Conservation (phyloP, 2,888 invertebrate genomes). For the Coenonympha arcania region DNA sequence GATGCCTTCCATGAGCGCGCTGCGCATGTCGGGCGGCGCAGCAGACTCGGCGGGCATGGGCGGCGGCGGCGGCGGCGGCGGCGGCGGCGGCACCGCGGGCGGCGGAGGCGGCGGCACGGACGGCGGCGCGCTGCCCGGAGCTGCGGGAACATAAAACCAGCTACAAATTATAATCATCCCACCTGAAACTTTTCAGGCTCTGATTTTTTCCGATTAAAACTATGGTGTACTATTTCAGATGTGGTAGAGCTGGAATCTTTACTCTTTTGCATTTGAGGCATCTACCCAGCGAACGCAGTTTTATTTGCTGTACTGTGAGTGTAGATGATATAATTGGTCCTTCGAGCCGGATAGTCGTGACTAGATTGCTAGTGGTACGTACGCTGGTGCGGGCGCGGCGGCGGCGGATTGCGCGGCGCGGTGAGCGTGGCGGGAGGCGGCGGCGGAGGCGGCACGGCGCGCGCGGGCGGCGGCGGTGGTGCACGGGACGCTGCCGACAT, state of each 20-base stretch:
- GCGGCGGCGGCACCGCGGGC: conserved; percentile 41
- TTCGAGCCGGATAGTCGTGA: neutral
- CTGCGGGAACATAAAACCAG: no score
- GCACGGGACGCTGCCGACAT: conserved; percentile 53
- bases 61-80: conserved; percentile 45
- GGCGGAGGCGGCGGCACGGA: conserved; percentile 43
- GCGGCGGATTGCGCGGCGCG: conserved; percentile 61
- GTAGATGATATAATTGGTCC: no score
- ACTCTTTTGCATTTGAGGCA: no score
- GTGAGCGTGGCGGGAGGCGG: conserved; percentile 43
- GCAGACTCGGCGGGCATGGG: conserved; percentile 39
- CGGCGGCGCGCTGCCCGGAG: conserved; percentile 43
- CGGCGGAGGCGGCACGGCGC: conserved; percentile 64
- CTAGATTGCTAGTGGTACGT: conserved; percentile 34
- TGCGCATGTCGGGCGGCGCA: conserved; percentile 70
- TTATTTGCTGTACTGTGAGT: no score
- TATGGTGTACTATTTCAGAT: no score
- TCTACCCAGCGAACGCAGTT: no score
- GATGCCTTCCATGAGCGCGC: conserved; percentile 89
- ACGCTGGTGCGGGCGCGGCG: conserved; percentile 71
- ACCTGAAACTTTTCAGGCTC: no score
- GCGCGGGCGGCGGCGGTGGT: conserved; percentile 77
- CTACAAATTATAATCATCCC: no score
- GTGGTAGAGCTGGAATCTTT: no score
- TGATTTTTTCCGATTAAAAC: no score